Base-by-base conservation (phyloP, 2,888 invertebrate species). In the Papilio protenor region DNA sequence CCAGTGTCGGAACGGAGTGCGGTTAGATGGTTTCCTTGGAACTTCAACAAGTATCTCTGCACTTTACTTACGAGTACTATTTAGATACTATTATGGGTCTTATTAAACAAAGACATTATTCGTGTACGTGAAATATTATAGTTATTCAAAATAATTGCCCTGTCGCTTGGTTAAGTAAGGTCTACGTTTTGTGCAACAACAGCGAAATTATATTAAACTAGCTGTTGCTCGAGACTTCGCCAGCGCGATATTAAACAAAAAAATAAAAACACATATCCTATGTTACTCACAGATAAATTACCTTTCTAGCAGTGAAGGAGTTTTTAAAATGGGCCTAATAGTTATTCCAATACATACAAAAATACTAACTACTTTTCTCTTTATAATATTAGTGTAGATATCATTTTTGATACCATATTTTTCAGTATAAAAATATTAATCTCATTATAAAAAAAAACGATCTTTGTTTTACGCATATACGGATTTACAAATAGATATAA, bases 21-120 rank as follows among this genome's bases (percentile, higher is more conserved):
- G 57, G 72, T 49, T 55, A 73, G n/a, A 33, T 57, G 72, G 49
- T 73, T 73, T 73, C 72, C 40, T 73, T 14, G 21, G 52, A 57
- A 55, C 27, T 40, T 57, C 18, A 1, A 33, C 55, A 21, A 73
- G n/a, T 73, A 40, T 55, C 33, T 40, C 12, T 57, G n/a, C 49
- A 33, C 11, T 12, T 40, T 27, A 27, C 27, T 47, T 21, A 6
- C 5, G 12, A 66, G 40, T 66, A 16, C 16, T 47, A 70, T 27
- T 33, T 16, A 33, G 64, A 6, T 33, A 61, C 55, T 18, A 4
- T 23, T 23, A 21, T 21, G 2, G 11, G 57, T 21, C 21, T 59
- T 11, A 59, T 12, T 23, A 59, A 59, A 59, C 23, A 59, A 55
- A n/a, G 55, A 55, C n/a, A n/a, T 6, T n/a, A 8, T n/a, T 55